Evolutionary conservation across 2,888 invertebrate genomes (phyloP).

Genomic region (Eupithecia pulchellata): DNA sequence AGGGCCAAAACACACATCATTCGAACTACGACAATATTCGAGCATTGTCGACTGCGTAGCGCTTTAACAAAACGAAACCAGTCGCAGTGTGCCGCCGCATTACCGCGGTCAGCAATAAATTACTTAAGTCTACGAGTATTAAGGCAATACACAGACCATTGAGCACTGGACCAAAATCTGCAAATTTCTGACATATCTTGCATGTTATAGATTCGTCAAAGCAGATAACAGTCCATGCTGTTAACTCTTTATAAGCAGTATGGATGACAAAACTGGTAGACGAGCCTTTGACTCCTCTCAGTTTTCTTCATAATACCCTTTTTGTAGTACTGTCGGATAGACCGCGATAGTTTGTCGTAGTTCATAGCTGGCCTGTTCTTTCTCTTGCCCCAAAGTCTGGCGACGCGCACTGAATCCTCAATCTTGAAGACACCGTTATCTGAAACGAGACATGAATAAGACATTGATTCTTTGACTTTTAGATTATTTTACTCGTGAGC

Average conservation of each 20-base stretch:
- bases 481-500: slow-evolving; percentile 20
- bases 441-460: slow-evolving; percentile 72
- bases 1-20: slow-evolving; percentile 63
- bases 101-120: slow-evolving; percentile 76
- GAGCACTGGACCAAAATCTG: slow-evolving; percentile 7
- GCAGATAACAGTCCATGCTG: background rate
- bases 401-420: slow-evolving; percentile 98
- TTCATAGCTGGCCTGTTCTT: slow-evolving; percentile 99
- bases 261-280: slow-evolving; percentile 99
- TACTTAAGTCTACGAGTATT: slow-evolving; percentile 57
- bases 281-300: slow-evolving; percentile 97
- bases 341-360: slow-evolving; percentile 99
- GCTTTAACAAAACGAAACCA: slow-evolving; percentile 75
- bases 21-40: slow-evolving; percentile 51
- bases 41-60: slow-evolving; percentile 62
- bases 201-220: background rate
- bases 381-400: slow-evolving; percentile 98
- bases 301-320: slow-evolving; percentile 99
- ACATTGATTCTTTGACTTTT: slow-evolving; percentile 50
- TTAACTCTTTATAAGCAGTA: slow-evolving; percentile 89
- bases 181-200: background rate
- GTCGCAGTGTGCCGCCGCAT: slow-evolving; percentile 68
- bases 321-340: slow-evolving; percentile 99
- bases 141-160: slow-evolving; percentile 4
- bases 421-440: slow-evolving; percentile 98